A percentile compares a stretch with the other conserved stretches of the same genome.
These are phyloP conservation scores for Pedetes capensis DNA, from an alignment of 2,113 vertebrate genomes.

Conservation along the genomic window DNA sequence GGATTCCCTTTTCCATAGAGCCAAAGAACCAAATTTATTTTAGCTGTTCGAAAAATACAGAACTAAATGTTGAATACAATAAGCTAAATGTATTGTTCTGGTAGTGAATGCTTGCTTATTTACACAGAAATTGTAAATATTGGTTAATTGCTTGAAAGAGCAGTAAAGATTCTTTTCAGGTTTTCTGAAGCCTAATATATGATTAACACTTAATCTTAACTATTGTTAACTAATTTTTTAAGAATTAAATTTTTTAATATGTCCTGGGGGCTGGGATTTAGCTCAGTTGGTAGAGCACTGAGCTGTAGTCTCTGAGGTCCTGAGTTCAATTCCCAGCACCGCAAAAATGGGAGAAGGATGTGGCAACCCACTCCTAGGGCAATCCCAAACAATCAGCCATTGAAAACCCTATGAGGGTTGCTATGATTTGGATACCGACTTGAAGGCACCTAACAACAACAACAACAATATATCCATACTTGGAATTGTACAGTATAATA, in stretches of 20 bases:
- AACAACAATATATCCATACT: background rate
- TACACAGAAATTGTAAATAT: slow-evolving; percentile 68
- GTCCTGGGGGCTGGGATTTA: too few relatives aligned
- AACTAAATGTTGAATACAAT: slow-evolving; percentile 78
- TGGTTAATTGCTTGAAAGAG: slow-evolving; percentile 72
- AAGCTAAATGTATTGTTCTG: slow-evolving; percentile 63
- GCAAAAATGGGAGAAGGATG: too few relatives aligned
- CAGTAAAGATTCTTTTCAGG: slow-evolving; percentile 74
- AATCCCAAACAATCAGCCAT: too few relatives aligned
- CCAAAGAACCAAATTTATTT: slow-evolving; percentile 39
- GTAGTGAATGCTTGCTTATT: slow-evolving; percentile 67
- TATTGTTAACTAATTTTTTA: background rate
- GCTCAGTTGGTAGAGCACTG: too few relatives aligned
- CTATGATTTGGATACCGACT: too few relatives aligned
- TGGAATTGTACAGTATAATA: background rate
- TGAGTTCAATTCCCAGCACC: too few relatives aligned
- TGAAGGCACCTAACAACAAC: too few relatives aligned
- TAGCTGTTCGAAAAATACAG: slow-evolving; percentile 8
- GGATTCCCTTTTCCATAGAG: slow-evolving; percentile 11
- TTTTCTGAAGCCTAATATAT: slow-evolving; percentile 74
- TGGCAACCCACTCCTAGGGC: too few relatives aligned
- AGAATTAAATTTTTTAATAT: background rate
- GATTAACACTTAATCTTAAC: too few relatives aligned
- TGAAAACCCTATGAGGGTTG: too few relatives aligned
- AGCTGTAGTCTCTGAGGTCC: too few relatives aligned